phyloP scores from a whole-genome alignment of 2,113 vertebrate species.

The Silurus asotus region DNA sequence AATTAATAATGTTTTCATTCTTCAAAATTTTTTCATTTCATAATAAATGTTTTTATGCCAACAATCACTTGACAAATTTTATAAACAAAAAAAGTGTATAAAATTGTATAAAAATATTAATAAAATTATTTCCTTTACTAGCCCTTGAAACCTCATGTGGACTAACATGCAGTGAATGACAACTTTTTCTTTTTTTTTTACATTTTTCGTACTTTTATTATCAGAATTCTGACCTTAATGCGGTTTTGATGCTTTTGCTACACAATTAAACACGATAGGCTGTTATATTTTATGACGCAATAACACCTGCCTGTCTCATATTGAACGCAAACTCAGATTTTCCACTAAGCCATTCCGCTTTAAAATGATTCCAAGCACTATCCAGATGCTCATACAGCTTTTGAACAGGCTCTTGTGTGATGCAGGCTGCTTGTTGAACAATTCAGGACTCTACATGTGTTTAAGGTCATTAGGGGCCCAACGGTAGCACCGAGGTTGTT shows the following conservation, averaged over 20 bases:
- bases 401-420: background rate
- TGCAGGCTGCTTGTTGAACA: background rate
- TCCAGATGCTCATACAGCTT: constrained; percentile 7
- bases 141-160: too few relatives aligned
- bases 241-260: background rate
- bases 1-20: too few relatives aligned
- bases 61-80: too few relatives aligned
- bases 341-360: background rate
- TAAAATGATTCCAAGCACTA: background rate
- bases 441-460: background rate
- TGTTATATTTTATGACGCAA: background rate
- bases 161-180: background rate
- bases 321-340: constrained; percentile 4
- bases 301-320: background rate
- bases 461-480: constrained; percentile 8
- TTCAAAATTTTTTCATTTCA: too few relatives aligned
- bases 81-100: too few relatives aligned
- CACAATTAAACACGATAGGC: background rate
- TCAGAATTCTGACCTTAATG: background rate
- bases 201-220: background rate
- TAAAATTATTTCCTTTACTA: too few relatives aligned
- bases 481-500: constrained; percentile 21
- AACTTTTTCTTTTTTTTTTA: background rate
- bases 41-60: too few relatives aligned
- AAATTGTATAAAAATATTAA: too few relatives aligned